phyloP scores from a whole-genome alignment of 2,888 invertebrate genomes.

The Apodemia zela region DNA sequence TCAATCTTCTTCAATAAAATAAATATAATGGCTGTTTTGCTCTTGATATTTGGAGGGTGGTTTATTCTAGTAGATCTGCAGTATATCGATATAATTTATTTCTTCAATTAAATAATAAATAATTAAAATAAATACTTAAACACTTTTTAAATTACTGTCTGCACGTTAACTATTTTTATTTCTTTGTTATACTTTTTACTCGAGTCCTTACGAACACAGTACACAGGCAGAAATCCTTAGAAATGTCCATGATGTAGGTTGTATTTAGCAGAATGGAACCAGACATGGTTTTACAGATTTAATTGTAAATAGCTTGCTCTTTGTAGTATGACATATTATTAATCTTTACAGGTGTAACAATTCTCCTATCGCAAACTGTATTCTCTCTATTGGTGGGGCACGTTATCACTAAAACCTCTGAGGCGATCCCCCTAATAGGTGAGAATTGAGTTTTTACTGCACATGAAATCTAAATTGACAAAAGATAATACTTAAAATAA shows the following conservation, averaged over 20 bases:
- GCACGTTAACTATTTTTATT: conserved; percentile 57
- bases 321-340: conserved; percentile 45
- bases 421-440: conserved; percentile 99
- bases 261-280: conserved; percentile 19
- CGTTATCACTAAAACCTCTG: conserved; percentile 99
- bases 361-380: conserved; percentile 99
- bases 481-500: conserved; percentile 32
- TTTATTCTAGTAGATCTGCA: conserved; percentile 37
- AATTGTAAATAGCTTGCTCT: conserved; percentile 16
- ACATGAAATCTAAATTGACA: conserved; percentile 22
- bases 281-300: conserved; percentile 17
- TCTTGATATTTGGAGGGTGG: conserved; percentile 76
- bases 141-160: conserved; percentile 53
- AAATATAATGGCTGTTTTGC: conserved; percentile 30
- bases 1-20: conserved; percentile 27
- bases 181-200: conserved; percentile 68
- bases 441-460: conserved; percentile 55
- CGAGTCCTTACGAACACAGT: conserved; percentile 74
- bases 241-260: conserved; percentile 21
- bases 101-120: conserved; percentile 24
- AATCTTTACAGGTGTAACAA: conserved; percentile 97
- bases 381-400: conserved; percentile 99
- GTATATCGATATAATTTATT: background rate
- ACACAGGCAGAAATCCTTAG: conserved; percentile 60
- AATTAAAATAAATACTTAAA: conserved; percentile 42